A percentile compares a stretch with the other conserved stretches of the same genome.
phyloP scores from a whole-genome alignment of 2,888 invertebrate species.

The Drosophila robusta region DNA sequence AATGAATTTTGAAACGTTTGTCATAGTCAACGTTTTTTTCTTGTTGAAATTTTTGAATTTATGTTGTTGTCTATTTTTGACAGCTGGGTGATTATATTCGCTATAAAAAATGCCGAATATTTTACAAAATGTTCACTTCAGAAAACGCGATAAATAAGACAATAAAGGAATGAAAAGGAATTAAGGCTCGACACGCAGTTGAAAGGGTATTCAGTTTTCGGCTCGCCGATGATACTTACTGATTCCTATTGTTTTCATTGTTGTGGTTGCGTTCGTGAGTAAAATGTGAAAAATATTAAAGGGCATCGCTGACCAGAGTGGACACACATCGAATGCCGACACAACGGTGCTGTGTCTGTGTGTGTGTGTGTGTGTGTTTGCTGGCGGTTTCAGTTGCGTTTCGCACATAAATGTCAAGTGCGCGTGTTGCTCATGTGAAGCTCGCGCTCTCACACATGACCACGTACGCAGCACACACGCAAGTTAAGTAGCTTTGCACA shows the following conservation, averaged over 20 bases:
- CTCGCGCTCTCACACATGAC: constrained; percentile 50
- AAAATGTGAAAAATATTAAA: constrained; percentile 58
- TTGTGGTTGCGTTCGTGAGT: constrained; percentile 56
- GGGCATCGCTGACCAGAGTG: constrained; percentile 26
- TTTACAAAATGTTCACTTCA: too few species aligned
- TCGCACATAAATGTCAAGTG: constrained; percentile 77
- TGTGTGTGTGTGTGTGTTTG: constrained; percentile 2
- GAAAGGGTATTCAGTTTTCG: constrained; percentile 14
- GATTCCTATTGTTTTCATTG: constrained; percentile 20
- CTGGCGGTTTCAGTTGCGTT: constrained; percentile 56
- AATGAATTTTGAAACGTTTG: too few species aligned
- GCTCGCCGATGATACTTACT: not conserved
- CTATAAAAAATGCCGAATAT: too few species aligned
- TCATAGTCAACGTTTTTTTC: too few species aligned
- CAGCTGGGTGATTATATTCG: too few species aligned
- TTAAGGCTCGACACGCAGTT: not conserved
- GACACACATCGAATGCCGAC: constrained; percentile 6
- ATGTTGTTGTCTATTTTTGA: too few species aligned
- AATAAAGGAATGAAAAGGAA: too few species aligned
- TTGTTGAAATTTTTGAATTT: too few species aligned
- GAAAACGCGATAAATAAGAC: too few species aligned
- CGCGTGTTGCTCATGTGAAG: constrained; percentile 67
- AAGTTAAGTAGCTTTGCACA: constrained; percentile 57
- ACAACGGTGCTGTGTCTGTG: not conserved
- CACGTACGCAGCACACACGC: constrained; percentile 50